Evolutionary conservation across 2,113 vertebrate species (phyloP), one percentile per base, ranked within the genome.

Genomic region (Oenanthe oenanthe): DNA sequence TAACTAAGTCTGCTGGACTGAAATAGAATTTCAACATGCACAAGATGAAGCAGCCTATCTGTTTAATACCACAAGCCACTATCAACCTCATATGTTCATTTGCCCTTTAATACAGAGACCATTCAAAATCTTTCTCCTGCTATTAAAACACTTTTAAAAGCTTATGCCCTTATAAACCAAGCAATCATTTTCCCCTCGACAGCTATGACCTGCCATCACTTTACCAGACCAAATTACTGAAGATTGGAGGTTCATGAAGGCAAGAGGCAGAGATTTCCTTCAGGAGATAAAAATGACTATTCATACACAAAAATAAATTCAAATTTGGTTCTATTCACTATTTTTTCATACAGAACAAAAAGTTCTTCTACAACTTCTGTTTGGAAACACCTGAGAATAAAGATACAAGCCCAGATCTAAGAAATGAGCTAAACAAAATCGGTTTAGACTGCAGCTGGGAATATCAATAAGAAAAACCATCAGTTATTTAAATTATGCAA

Each of bases 71-170:
- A 88, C 54, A 42, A 88, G 43, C 19, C 63, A 53, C 48, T 61
- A 60, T 19, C 71, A 71, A 28, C 40, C 61, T 75, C 81, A 45
- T n/a, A 74, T 0, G 7, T 73, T 92, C 85, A 66, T 88, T 71
- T 95, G 63, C 85, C 82, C 85, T 96, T 83, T 83, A 83, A 85
- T 62, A 47, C 58, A 83, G 54, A 89, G 22, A 62, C 51, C 50
- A 92, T 91, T 92, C 68, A 94, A 95, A 95, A 88, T 53, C 78
- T 94, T 87, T 74, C 71, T 90, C 43, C 63, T 88, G 78, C 81
- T 88, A 83, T 95, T 96, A 94, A 94, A 94, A 88, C 50, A 48
- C 87, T 85, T 92, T 70, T 83, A 85, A 68, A 92, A 95, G 75
- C 51, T 88, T 85, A 80, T 91, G 60, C 67, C 85, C 67, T 94